Conservation (phyloP, 2,888 invertebrate genomes). For the Deroplatys truncata region DNA sequence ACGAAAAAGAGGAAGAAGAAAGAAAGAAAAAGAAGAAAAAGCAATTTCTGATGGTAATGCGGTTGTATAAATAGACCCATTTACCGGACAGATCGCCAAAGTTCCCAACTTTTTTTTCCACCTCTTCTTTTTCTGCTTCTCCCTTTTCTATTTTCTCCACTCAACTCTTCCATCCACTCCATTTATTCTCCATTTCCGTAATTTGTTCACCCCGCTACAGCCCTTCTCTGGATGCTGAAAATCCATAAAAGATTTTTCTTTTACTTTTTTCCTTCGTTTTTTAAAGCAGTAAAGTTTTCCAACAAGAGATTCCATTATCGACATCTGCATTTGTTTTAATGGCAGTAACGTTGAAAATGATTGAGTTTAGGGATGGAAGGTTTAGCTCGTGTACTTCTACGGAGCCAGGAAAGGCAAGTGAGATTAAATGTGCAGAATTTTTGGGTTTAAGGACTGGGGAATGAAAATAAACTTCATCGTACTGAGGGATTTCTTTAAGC, state of each 20-base stretch:
- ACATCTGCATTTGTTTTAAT: slow-evolving; percentile 23
- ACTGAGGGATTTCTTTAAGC: not conserved
- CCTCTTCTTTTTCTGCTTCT: not conserved
- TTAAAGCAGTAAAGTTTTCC: slow-evolving; percentile 23
- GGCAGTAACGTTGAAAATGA: slow-evolving; percentile 14
- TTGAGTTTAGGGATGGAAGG: slow-evolving; percentile 19
- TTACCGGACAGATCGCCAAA: not conserved
- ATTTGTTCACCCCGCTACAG: slow-evolving; percentile 7
- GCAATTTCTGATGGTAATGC: not conserved
- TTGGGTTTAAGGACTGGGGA: not conserved
- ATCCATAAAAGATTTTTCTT: slow-evolving; percentile 30
- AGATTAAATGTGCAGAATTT: slow-evolving; percentile 26
- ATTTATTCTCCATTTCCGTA: slow-evolving; percentile 29
- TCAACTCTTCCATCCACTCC: slow-evolving; percentile 17
- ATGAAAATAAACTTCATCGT: not conserved
- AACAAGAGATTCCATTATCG: slow-evolving; percentile 28
- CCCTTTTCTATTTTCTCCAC: not conserved
- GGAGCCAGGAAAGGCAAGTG: slow-evolving; percentile 19
- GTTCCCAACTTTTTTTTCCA: not conserved
- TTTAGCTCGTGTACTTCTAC: slow-evolving; percentile 8
- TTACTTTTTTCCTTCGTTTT: not conserved
- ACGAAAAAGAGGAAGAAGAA: not conserved
- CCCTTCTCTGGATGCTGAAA: not conserved
- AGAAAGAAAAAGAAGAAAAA: not conserved
- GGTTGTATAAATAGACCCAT: not conserved